Conservation (phyloP, 2,888 invertebrate genomes). For the Ryuthela nishihirai region DNA sequence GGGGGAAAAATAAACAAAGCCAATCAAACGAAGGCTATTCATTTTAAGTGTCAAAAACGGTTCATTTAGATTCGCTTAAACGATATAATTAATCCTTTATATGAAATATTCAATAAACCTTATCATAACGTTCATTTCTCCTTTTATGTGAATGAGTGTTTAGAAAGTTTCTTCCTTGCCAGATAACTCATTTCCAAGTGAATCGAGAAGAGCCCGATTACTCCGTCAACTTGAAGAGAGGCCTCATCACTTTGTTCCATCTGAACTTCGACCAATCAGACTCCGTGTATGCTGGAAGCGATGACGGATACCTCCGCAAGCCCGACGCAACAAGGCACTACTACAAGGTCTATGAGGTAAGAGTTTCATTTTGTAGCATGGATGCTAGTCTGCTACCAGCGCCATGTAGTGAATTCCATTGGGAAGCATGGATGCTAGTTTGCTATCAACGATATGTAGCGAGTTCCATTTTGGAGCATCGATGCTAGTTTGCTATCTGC, state of each 20-base stretch:
- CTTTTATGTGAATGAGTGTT: background rate
- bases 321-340: constrained; percentile 24
- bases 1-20: no score
- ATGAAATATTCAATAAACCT: background rate
- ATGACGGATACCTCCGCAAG: constrained; percentile 14
- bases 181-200: constrained; percentile 44
- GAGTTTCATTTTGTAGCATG: no score
- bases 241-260: constrained; percentile 47
- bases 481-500: no score
- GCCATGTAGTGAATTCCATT: no score
- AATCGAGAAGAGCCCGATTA: constrained; percentile 47
- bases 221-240: constrained; percentile 53
- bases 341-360: constrained; percentile 26
- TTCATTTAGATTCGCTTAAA: no score
- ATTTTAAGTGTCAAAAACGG: no score
- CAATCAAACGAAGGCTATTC: no score
- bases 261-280: constrained; percentile 46
- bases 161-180: background rate
- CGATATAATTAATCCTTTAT: background rate
- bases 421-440: no score
- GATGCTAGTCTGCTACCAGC: no score
- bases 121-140: background rate
- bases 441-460: no score
- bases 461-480: no score
- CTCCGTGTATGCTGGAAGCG: constrained; percentile 5